Conservation (phyloP, 1,140 invertebrate species). For the Oedothorax gibbosus region DNA sequence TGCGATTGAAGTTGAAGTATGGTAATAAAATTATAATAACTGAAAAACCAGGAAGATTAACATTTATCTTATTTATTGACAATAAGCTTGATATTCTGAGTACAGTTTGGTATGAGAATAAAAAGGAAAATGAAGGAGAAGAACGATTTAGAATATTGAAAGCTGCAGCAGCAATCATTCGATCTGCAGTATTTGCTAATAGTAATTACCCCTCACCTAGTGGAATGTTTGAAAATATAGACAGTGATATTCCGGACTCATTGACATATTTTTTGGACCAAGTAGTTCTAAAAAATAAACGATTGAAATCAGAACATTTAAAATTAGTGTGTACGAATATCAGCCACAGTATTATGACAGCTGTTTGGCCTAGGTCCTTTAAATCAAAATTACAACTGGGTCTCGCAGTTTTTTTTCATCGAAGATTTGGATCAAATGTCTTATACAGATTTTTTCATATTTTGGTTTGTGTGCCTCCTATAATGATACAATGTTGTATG, state of each 20-base stretch:
- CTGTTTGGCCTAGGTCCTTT: too few species aligned
- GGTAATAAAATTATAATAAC: neutral
- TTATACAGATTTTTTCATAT: slow-evolving; percentile 1
- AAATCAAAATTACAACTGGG: too few species aligned
- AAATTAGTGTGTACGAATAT: slow-evolving; percentile 15
- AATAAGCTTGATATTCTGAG: neutral
- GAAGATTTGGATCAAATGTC: slow-evolving; percentile 14
- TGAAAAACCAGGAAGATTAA: slow-evolving; percentile 11
- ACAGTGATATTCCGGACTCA: slow-evolving; percentile 8
- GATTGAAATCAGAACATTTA: slow-evolving; percentile 4
- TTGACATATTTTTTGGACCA: slow-evolving; percentile 14
- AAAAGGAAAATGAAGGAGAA: neutral
- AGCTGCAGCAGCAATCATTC: slow-evolving; percentile 3
- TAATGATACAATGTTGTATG: slow-evolving; percentile 20
- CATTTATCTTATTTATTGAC: slow-evolving; percentile 17
- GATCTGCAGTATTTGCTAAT: neutral
- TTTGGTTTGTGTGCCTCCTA: slow-evolving; percentile 17
- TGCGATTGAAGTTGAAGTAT: neutral
- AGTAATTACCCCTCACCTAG: slow-evolving; percentile 3
- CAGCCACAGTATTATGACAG: neutral
- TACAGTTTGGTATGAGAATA: neutral
- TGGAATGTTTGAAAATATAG: slow-evolving; percentile 15
- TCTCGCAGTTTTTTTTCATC: neutral
- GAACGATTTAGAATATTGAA: slow-evolving; percentile 2
- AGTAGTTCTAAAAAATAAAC: slow-evolving; percentile 9